Conservation (phyloP, 2,888 invertebrate species). For the Cancer borealis region DNA sequence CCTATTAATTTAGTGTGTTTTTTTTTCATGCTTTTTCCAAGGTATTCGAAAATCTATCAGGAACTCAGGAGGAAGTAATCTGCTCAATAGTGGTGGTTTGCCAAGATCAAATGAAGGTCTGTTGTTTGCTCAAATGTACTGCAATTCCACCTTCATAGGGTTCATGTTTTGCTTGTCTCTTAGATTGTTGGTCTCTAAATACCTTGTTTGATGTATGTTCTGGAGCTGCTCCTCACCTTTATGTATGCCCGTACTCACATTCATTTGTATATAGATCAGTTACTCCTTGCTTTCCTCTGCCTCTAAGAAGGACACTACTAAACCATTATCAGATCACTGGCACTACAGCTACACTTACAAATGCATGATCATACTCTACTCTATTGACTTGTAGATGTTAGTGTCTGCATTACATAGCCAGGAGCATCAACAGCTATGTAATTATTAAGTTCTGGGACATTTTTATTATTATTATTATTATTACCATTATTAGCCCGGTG, state of each 20-base stretch:
- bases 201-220: neutral
- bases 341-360: conserved; percentile 48
- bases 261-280: conserved; percentile 17
- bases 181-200: neutral
- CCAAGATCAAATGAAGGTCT: conserved; percentile 69
- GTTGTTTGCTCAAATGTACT: conserved; percentile 36
- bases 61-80: conserved; percentile 73
- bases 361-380: conserved; percentile 46
- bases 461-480: neutral
- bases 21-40: conserved; percentile 64
- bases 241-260: neutral
- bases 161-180: conserved; percentile 47
- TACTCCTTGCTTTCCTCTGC: neutral
- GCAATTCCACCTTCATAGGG: conserved; percentile 34
- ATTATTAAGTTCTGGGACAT: neutral
- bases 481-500: too few relatives aligned
- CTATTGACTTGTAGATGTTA: neutral
- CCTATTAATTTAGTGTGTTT: conserved; percentile 53
- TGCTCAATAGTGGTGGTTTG: conserved; percentile 72
- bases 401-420: neutral
- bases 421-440: neutral
- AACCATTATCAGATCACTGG: neutral
- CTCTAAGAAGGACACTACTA: neutral
- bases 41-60: conserved; percentile 70
- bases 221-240: neutral